A percentile compares a stretch with the other conserved stretches of the same genome.
Evolutionary conservation across 2,888 invertebrate genomes (phyloP).

Genomic region (Serripes groenlandicus): DNA sequence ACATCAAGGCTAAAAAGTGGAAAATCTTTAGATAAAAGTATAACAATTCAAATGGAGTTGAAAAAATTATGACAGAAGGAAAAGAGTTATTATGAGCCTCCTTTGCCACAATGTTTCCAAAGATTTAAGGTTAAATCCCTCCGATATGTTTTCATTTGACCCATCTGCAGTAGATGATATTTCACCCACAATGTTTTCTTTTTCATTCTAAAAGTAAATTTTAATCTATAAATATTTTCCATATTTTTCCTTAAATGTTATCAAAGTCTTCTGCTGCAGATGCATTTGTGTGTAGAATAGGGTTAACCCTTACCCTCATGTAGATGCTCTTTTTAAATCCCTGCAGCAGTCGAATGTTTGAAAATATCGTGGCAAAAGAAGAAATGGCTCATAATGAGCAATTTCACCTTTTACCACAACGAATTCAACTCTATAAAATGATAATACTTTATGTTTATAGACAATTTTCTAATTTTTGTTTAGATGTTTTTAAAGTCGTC

Average conservation of each 20-base stretch:
- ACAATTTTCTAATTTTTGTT: no score
- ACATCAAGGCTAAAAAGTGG: background rate
- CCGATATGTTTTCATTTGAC: no score
- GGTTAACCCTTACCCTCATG: background rate
- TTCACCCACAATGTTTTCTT: background rate
- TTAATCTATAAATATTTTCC: no score
- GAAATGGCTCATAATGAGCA: background rate
- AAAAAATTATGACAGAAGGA: background rate
- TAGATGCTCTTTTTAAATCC: background rate
- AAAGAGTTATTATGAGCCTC: background rate
- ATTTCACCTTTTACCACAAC: background rate
- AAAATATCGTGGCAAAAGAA: background rate
- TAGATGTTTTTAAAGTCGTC: background rate
- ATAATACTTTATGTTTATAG: no score
- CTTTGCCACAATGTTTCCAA: no score
- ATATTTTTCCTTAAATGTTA: background rate
- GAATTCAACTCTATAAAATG: no score
- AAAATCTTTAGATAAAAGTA: background rate
- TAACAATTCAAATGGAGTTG: background rate
- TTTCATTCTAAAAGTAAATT: no score
- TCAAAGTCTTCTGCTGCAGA: background rate
- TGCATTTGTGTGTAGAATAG: background rate
- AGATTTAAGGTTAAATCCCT: no score
- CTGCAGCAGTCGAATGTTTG: background rate
- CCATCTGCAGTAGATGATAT: background rate